phyloP scores from a whole-genome alignment of 2,888 invertebrate species.

The Thelaira solivaga region DNA sequence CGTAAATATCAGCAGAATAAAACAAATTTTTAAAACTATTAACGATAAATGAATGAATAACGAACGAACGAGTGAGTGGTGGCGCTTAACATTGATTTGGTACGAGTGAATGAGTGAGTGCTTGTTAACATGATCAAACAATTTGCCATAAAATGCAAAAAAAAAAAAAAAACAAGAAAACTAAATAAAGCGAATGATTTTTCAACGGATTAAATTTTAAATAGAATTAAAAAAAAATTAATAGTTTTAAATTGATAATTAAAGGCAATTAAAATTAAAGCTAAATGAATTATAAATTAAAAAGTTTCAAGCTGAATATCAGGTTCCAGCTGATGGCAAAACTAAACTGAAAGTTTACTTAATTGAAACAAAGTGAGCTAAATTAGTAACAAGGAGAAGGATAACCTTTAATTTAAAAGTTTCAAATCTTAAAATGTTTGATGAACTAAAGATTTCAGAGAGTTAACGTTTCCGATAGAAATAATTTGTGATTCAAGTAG shows the following conservation, averaged over 20 bases:
- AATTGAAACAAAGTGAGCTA: too few species aligned
- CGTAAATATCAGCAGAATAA: background rate
- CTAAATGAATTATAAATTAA: background rate
- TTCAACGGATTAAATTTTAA: conserved; percentile 39
- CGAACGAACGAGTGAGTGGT: conserved; percentile 46
- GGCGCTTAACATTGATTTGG: conserved; percentile 59
- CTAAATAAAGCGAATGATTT: too few species aligned
- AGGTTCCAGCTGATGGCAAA: background rate
- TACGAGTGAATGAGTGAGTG: conserved; percentile 49
- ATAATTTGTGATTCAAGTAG: too few species aligned
- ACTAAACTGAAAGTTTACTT: too few species aligned
- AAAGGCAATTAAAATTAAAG: conserved; percentile 4
- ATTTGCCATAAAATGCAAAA: conserved; percentile 46
- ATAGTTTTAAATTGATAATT: background rate
- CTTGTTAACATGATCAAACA: conserved; percentile 53
- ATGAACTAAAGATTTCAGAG: too few species aligned
- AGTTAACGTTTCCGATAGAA: too few species aligned
- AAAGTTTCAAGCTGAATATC: background rate
- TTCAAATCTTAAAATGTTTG: too few species aligned
- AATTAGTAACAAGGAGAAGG: too few species aligned
- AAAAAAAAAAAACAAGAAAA: too few species aligned
- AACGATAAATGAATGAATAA: conserved; percentile 28
- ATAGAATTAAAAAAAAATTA: conserved; percentile 7
- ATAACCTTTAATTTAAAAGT: too few species aligned
- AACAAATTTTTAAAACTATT: background rate